These are phyloP conservation scores for Psittacula echo DNA, from an alignment of 2,797 vertebrate species.

Conservation along the genomic window DNA sequence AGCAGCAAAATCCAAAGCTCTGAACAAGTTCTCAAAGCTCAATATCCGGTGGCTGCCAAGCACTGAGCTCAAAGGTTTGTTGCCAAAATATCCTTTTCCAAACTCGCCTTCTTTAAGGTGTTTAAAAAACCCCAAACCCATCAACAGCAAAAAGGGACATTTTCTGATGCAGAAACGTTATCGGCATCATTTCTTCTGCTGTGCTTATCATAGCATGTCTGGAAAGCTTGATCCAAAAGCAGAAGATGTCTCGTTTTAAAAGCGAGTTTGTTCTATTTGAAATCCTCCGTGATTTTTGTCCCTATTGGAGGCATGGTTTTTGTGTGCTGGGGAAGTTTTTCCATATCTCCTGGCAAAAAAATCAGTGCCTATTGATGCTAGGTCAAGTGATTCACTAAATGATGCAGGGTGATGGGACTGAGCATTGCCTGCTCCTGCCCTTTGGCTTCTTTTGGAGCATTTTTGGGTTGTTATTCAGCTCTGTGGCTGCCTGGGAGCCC, in stretches of 20 bases:
- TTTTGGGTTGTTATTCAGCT: background rate
- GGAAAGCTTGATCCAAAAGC: slow-evolving; percentile 1
- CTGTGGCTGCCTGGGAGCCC: background rate
- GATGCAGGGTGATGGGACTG: background rate
- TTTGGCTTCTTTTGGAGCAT: background rate
- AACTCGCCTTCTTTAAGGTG: background rate
- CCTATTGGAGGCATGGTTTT: background rate
- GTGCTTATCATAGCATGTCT: background rate
- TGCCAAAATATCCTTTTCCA: background rate
- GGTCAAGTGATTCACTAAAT: background rate
- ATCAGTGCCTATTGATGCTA: background rate
- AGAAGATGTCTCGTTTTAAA: background rate
- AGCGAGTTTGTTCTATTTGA: background rate
- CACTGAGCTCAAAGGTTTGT: background rate
- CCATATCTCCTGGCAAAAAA: background rate
- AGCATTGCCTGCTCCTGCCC: background rate
- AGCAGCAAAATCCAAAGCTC: background rate
- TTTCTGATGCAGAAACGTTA: background rate
- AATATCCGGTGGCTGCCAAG: background rate
- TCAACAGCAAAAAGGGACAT: too few species aligned
- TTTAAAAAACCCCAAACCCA: background rate
- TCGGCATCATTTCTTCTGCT: background rate
- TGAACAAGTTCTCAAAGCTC: background rate
- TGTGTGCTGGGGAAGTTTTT: background rate
- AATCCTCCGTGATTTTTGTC: background rate